A percentile compares a stretch with the other conserved stretches of the same genome.
These are phyloP conservation scores for Phrixothrix hirtus DNA, from an alignment of 2,888 invertebrate genomes.

Conservation along the genomic window DNA sequence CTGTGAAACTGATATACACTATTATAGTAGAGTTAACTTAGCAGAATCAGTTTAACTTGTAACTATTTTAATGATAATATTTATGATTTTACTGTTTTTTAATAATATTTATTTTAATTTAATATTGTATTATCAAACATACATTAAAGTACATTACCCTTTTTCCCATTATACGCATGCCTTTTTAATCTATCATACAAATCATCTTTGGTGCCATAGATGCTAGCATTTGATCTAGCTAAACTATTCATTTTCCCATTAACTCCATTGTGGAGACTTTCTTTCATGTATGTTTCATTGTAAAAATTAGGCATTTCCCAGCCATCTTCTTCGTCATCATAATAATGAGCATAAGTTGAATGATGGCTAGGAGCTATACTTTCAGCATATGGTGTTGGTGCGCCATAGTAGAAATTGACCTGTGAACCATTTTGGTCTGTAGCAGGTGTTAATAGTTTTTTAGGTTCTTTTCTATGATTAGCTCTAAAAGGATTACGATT, in stretches of 20 bases:
- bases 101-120: too few relatives aligned
- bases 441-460: conserved; percentile 86
- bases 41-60: too few relatives aligned
- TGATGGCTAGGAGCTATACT: conserved; percentile 95
- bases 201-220: conserved; percentile 94
- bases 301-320: conserved; percentile 99
- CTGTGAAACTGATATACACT: too few relatives aligned
- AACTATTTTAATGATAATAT: too few relatives aligned
- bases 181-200: conserved; percentile 92
- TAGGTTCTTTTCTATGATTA: conserved; percentile 86
- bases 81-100: too few relatives aligned
- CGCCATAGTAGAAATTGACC: conserved; percentile 95
- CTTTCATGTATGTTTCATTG: conserved; percentile 95
- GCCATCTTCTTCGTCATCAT: conserved; percentile 93
- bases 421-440: conserved; percentile 91
- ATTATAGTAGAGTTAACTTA: too few relatives aligned
- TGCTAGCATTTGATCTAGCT: conserved; percentile 89
- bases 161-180: conserved; percentile 93
- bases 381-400: conserved; percentile 92
- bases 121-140: background rate
- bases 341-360: conserved; percentile 93
- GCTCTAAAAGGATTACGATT: conserved; percentile 60
- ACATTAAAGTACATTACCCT: conserved; percentile 66
- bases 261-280: conserved; percentile 83
- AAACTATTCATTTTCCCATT: conserved; percentile 88